Base-by-base conservation (phyloP, 1,140 invertebrate species). In the Rhizoglyphus robini region DNA sequence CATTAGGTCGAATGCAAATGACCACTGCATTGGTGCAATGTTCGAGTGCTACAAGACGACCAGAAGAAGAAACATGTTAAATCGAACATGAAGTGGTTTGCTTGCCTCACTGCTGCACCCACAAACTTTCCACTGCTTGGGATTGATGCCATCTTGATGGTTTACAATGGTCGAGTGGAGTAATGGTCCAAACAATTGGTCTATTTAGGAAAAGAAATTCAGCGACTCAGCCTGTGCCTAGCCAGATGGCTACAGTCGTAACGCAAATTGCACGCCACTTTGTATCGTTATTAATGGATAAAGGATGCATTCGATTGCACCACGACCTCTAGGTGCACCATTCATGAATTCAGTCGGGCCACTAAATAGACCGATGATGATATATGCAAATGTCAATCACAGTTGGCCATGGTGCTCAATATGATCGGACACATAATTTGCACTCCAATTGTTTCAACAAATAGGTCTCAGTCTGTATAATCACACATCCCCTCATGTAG, bases 1-100 rank as follows among this genome's bases (percentile, higher is more conserved):
- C 51, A 54, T 54, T 54, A 54, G 51, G 51, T 54, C 31, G 51
- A 20, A 54, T 54, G 51, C 51, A 54, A 54, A 54, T 54, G 36
- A 18, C 36, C n/a, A 41, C 36, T 18, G 36, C 36, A 41, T 18
- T n/a, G n/a, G 8, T 11, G 18, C 8, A 41, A 41, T 18, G n/a
- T n/a, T n/a, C n/a, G n/a, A n/a, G 18, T 41, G 36, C 36, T 41
- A 41, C 36, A 41, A 41, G 8, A 41, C n/a, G 8, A 41, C 36
- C 8, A 11, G 8, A 41, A n/a, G 8, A 8, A 41, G 36, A 41
- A 41, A 41, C 36, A 11, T 41, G 36, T 41, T 41, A 41, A 41
- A 41, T 41, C 36, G 36, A 41, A 41, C 36, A 41, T 41, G 36
- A 41, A 41, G 36, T 8, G n/a, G n/a, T n/a, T n/a, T n/a, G n/a